Evolutionary conservation across 2,888 invertebrate species (phyloP).

Genomic region (Diloba caeruleocephala): DNA sequence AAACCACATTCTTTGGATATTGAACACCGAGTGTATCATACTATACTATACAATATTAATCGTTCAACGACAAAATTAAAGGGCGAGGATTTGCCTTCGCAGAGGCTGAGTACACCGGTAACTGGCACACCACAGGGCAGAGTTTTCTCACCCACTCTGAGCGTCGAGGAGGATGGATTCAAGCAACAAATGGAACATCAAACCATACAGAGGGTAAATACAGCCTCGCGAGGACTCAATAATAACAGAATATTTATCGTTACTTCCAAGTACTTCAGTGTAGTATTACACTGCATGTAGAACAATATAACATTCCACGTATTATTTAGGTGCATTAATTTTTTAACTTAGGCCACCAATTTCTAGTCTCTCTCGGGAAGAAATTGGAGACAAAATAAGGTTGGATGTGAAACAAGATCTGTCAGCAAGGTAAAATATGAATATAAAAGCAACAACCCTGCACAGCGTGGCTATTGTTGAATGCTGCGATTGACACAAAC

Average conservation of each 20-base stretch:
- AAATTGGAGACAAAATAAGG: conserved; percentile 87
- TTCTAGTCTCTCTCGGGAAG: conserved; percentile 87
- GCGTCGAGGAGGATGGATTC: conserved; percentile 83
- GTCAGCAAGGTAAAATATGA: conserved; percentile 84
- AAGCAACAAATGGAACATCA: conserved; percentile 86
- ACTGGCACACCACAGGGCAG: conserved; percentile 83
- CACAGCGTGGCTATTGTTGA: conserved; percentile 79
- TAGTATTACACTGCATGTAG: conserved; percentile 67
- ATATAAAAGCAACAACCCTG: conserved; percentile 67
- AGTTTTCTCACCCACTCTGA: conserved; percentile 81
- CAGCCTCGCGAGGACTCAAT: conserved; percentile 39
- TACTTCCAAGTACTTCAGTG: conserved; percentile 50
- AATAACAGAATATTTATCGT: conserved; percentile 40
- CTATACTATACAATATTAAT: neutral
- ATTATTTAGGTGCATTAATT: conserved; percentile 70
- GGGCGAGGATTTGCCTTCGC: conserved; percentile 54
- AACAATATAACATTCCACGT: conserved; percentile 65
- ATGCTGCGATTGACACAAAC: conserved; percentile 57
- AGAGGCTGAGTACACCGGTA: conserved; percentile 84
- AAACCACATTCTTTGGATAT: conserved; percentile 14
- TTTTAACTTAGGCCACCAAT: conserved; percentile 82
- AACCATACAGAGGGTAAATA: conserved; percentile 86
- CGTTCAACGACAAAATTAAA: conserved; percentile 21
- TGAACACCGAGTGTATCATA: neutral
- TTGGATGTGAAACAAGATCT: conserved; percentile 86